These are phyloP conservation scores for Drosophila aldrichi DNA, from an alignment of 2,888 invertebrate genomes.

Conservation along the genomic window DNA sequence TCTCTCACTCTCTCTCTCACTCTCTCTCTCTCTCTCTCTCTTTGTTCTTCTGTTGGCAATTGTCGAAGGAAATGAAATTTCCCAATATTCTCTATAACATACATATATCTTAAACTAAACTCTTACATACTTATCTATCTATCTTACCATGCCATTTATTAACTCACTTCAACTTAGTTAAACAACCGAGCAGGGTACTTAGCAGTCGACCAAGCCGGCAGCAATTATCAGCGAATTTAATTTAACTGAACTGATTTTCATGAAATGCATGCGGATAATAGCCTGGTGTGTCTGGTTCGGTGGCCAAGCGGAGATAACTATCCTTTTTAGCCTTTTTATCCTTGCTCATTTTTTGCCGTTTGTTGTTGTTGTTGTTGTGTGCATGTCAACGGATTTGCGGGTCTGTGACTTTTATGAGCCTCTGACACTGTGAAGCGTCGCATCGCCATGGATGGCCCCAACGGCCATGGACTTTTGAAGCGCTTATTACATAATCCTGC, in stretches of 20 bases:
- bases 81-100: not conserved
- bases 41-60: too few relatives aligned
- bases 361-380: slow-evolving; percentile 3
- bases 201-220: not conserved
- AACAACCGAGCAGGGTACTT: not conserved
- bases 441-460: slow-evolving; percentile 13
- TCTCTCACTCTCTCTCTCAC: too few relatives aligned
- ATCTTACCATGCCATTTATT: not conserved
- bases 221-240: too few relatives aligned
- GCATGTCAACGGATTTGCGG: slow-evolving; percentile 55
- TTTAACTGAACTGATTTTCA: slow-evolving; percentile 1
- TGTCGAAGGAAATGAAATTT: too few relatives aligned
- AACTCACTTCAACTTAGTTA: not conserved
- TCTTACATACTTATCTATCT: too few relatives aligned
- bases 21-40: too few relatives aligned
- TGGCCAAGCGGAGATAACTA: slow-evolving; percentile 1
- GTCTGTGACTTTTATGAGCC: slow-evolving; percentile 54
- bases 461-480: slow-evolving; percentile 30
- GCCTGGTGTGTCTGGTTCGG: not conserved
- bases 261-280: not conserved
- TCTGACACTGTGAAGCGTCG: slow-evolving; percentile 22
- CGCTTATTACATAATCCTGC: slow-evolving; percentile 58
- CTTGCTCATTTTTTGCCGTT: not conserved
- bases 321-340: not conserved
- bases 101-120: not conserved